Evolutionary conservation across 2,113 vertebrate genomes (phyloP), one percentile per base, ranked within the genome.

Genomic region (Butastur rufipennis): DNA sequence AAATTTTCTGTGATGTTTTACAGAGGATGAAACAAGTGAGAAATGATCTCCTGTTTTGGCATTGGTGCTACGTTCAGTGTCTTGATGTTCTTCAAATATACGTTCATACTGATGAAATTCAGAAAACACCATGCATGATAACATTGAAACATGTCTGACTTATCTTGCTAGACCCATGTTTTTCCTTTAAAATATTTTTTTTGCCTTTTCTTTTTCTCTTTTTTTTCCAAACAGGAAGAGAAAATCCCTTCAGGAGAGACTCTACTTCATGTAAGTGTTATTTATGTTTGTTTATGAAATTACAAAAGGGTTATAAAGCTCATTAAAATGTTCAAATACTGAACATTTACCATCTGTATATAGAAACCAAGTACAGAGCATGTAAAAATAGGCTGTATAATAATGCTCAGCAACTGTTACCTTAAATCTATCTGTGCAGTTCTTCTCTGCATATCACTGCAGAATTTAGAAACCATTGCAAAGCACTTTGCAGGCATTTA

Each of bases 221-320:
- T 62, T 59, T 36, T 82, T n/a, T 42, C 58, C 62, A 70, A 89
- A 83, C 90, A 98, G 98, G 97, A 97, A 96, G 89, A 86, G 83
- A 86, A 96, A 96, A 96, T 88, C 90, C 72, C 74, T 96, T 95
- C 97, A 95, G 88, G 96, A 97, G 94, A 98, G 84, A 97, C 86
- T 96, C 95, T 95, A 94, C 94, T 96, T 97, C 97, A 97, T 65
- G 98, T 98, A 98, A 98, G 98, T 98, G 97, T 88, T 91, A 59
- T 43, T 97, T 95, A 97, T 75, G 52, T 86, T 97, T 92, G 82
- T 94, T 97, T 96, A 93, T 95, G 73, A 96, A 97, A 95, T 96
- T 88, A 55, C 36, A 61, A 73, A 96, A 96, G 89, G 50, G 47
- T 83, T 88, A n/a, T 94, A 77, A 94, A 89, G 56, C 66, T 86